phyloP scores from a whole-genome alignment of 2,113 vertebrate species.

The Heteronetta atricapilla region DNA sequence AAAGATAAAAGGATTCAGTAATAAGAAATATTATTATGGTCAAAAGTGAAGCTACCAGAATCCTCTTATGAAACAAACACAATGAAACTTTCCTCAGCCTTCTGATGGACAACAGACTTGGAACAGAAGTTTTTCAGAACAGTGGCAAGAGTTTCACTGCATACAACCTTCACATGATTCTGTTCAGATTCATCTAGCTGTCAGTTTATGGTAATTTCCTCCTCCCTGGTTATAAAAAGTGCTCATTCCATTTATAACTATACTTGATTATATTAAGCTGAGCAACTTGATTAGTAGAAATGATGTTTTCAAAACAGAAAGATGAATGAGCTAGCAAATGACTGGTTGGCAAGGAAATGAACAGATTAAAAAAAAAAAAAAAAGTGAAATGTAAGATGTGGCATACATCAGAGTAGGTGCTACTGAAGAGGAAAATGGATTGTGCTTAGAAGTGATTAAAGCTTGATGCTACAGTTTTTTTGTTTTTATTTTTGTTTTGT shows the following conservation, averaged over 20 bases:
- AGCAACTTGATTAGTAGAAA: not conserved
- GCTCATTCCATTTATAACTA: not conserved
- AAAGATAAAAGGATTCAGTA: not conserved
- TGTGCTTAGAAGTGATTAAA: not conserved
- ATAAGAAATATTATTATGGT: not conserved
- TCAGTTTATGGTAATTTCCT: not conserved
- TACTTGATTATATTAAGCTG: not conserved
- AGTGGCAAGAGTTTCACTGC: not conserved
- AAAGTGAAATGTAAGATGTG: not conserved
- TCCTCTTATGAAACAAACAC: not conserved
- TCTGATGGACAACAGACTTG: not conserved
- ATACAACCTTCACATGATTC: not conserved
- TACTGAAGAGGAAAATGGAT: not conserved
- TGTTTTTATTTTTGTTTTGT: not conserved
- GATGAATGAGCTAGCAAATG: not conserved
- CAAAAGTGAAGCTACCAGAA: not conserved
- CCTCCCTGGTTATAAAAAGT: not conserved
- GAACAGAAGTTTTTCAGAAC: not conserved
- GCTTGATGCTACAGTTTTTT: not conserved
- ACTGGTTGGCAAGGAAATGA: not conserved
- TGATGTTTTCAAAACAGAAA: not conserved
- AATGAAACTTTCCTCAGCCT: not conserved
- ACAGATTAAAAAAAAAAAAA: not conserved
- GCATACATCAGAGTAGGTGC: not conserved
- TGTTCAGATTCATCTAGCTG: not conserved